Evolutionary conservation across 2,113 vertebrate species (phyloP).

Genomic region (Hucho hucho): DNA sequence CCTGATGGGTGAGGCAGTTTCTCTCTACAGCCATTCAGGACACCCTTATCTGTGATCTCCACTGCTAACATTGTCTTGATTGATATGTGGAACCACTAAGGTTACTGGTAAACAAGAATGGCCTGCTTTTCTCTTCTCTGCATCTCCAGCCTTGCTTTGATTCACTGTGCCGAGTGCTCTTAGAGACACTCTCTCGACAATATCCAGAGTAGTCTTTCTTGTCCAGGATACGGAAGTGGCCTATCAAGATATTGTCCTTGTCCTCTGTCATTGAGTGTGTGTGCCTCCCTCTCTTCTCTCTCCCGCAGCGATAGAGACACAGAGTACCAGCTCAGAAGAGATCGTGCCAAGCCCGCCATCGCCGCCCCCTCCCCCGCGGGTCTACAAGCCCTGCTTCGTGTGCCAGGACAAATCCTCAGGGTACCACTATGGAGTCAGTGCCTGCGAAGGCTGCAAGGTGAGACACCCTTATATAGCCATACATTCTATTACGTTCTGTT

Average conservation of each 20-base stretch:
- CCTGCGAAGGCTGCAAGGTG: slow-evolving; percentile 99
- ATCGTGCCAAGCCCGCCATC: slow-evolving; percentile 95
- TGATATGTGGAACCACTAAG: not conserved
- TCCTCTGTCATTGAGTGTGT: not conserved
- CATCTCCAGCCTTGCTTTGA: not conserved
- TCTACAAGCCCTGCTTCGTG: slow-evolving; percentile 98
- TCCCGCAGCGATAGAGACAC: slow-evolving; percentile 89
- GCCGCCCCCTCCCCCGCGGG: slow-evolving; percentile 89
- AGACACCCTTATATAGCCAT: slow-evolving; percentile 40
- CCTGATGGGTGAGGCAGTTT: slow-evolving; percentile 13
- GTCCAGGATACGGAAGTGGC: not conserved
- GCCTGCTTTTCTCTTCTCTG: not conserved
- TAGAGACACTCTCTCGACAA: too few species aligned
- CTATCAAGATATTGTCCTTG: not conserved
- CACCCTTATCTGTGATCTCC: slow-evolving; percentile 12
- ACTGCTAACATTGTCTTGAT: not conserved
- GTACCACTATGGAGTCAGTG: slow-evolving; percentile 98
- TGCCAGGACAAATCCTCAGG: slow-evolving; percentile 98
- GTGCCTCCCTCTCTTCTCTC: slow-evolving; percentile 35
- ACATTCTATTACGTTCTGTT: not conserved
- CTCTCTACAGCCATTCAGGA: slow-evolving; percentile 12
- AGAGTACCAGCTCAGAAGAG: slow-evolving; percentile 97
- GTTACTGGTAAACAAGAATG: not conserved
- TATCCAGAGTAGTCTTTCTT: too few species aligned
- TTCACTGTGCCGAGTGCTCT: not conserved